Conservation (phyloP, 2,797 vertebrate species). For the Gallirallus australis region DNA sequence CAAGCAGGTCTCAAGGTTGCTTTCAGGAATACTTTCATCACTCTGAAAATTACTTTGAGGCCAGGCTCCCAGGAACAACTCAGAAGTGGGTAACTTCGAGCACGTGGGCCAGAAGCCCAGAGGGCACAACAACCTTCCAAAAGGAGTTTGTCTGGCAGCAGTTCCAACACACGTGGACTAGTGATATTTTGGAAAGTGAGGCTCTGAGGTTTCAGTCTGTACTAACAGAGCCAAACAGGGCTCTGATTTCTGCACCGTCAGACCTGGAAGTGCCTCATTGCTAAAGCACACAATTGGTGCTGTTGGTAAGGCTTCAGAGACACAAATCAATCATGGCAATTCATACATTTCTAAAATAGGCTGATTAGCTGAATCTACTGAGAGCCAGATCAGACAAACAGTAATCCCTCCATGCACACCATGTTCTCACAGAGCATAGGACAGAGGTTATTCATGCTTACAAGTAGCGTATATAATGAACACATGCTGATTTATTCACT, state of each 20-base stretch:
- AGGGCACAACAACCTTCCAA: background rate
- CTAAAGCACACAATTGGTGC: background rate
- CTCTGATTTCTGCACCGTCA: background rate
- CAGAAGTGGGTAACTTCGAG: background rate
- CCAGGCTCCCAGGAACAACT: background rate
- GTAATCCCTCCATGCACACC: background rate
- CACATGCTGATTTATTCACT: background rate
- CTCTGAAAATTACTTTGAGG: background rate
- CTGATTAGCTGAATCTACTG: background rate
- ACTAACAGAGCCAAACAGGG: background rate
- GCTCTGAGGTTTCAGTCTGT: background rate
- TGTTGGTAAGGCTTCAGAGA: background rate
- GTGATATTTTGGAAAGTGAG: background rate
- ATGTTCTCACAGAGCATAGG: background rate
- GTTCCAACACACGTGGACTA: background rate
- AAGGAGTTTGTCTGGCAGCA: background rate
- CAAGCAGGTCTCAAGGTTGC: background rate
- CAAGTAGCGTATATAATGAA: background rate
- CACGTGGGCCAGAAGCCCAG: fast-evolving
- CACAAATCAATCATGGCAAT: background rate
- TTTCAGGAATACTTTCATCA: background rate
- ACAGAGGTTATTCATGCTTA: background rate
- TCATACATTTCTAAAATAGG: background rate
- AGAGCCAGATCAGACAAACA: background rate
- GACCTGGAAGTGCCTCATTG: background rate